phyloP scores from a whole-genome alignment of 2,888 invertebrate genomes.

The Dryadula phaetusa region DNA sequence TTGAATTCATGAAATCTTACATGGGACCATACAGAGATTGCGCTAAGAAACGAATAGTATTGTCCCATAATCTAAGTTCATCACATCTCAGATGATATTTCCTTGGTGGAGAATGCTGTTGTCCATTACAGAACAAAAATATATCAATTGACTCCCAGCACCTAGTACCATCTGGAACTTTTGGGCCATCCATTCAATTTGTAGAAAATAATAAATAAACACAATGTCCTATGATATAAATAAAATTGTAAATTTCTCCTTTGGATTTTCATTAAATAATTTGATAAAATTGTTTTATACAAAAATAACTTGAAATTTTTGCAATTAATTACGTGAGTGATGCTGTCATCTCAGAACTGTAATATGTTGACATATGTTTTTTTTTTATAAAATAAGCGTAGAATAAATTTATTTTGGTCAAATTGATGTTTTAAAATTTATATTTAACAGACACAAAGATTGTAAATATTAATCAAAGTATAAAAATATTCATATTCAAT shows the following conservation, averaged over 20 bases:
- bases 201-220: background rate
- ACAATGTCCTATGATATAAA: background rate
- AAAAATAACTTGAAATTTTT: conserved; percentile 13
- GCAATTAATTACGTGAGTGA: background rate
- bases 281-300: background rate
- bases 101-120: conserved; percentile 68
- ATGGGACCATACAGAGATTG: conserved; percentile 63
- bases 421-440: background rate
- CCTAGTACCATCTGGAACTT: conserved; percentile 47
- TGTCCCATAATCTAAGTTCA: conserved; percentile 63
- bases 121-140: conserved; percentile 71
- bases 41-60: conserved; percentile 60
- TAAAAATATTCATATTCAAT: background rate
- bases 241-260: background rate
- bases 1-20: conserved; percentile 52
- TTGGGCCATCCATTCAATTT: conserved; percentile 44
- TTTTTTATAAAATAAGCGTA: background rate
- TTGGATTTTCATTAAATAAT: conserved; percentile 1
- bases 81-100: conserved; percentile 65
- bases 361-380: background rate
- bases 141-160: conserved; percentile 60
- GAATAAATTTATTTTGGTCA: background rate
- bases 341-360: conserved; percentile 2
- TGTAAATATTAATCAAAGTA: background rate
- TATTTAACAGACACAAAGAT: background rate